A percentile compares a stretch with the other conserved stretches of the same genome.
phyloP scores from a whole-genome alignment of 2,888 invertebrate genomes.

The Mongoloraphidia duomilia region DNA sequence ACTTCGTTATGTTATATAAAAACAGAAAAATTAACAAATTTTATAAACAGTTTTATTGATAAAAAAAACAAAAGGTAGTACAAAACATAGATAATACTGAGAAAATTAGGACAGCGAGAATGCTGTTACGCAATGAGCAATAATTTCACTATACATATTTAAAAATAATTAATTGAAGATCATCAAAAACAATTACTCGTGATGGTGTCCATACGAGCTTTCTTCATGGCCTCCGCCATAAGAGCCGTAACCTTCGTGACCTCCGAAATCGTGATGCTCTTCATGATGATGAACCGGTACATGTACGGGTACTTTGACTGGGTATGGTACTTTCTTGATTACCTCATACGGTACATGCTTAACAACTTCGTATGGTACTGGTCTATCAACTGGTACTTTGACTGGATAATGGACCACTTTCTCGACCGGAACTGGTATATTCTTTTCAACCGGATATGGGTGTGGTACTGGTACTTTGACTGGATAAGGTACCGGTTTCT shows the following conservation, averaged over 20 bases:
- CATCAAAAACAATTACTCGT: neutral
- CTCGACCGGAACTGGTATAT: constrained; percentile 50
- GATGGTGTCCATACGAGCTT: constrained; percentile 15
- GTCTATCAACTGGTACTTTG: constrained; percentile 45
- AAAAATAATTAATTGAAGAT: no score
- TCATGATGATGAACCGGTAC: constrained; percentile 35
- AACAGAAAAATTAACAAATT: constrained; percentile 10
- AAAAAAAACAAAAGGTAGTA: constrained; percentile 13
- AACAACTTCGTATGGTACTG: constrained; percentile 41
- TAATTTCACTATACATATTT: no score
- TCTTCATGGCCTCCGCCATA: constrained; percentile 19
- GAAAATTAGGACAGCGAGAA: constrained; percentile 13
- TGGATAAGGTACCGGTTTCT: constrained; percentile 60
- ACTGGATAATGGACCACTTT: constrained; percentile 51
- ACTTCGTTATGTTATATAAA: constrained; percentile 2
- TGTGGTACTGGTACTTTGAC: constrained; percentile 60
- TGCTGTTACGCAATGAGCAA: no score
- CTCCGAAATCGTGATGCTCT: constrained; percentile 21
- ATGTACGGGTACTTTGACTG: constrained; percentile 54
- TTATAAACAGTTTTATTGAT: constrained; percentile 11
- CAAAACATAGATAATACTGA: constrained; percentile 17
- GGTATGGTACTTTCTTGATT: constrained; percentile 49
- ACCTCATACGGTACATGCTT: constrained; percentile 27
- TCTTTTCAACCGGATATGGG: constrained; percentile 53
- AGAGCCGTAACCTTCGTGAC: constrained; percentile 20